Base-by-base conservation (phyloP, 2,797 vertebrate species). In the Threskiornis aethiopicus region DNA sequence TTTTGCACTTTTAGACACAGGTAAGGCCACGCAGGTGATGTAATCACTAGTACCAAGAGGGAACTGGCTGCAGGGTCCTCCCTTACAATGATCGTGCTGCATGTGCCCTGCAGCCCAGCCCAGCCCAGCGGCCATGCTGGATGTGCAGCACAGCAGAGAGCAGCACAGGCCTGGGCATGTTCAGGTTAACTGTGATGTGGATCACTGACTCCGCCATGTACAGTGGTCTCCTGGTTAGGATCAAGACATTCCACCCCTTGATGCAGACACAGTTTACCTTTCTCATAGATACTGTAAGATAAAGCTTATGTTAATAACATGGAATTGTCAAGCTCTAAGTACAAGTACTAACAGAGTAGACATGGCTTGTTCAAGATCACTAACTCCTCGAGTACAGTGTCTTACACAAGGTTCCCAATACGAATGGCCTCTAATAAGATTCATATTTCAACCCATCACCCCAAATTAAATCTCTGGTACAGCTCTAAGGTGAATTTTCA, bases 41-140 rank as follows among this genome's bases (percentile, higher is more conserved):
- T 39, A 46, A 65, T 47, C 49, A 55, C 10, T 1, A 3, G 18
- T 64, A 46, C 6, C 0, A 1, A 46, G 39, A 39, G 15, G n/a
- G 15, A 64, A 18, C 22, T 46, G 58, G 18, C 22, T 73, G 18
- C 41, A 46, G 14, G 11, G 14, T 39, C 28, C 22, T 64, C 11
- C 47, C 22, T 39, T 73, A 44, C 16, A 62, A 16, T 54, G 47
- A 54, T 26, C 33, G 37, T 6, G 10, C 14, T 54, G 28, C 46
- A 19, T 10, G 12, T 28, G 21, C 11, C 28, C 47, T 39, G 9
- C 28, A 65, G 65, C 79, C n/a, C 33, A 84, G 28, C 28, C 1
- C n/a, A 55, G 51, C 29, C 29, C 19, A 65, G 64, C 55, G n/a
- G 26, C 13, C 17, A 7, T 21, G 39, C 7, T 35, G n/a, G 29